Percentiles rank a stretch among this genome's conserved stretches.
Conservation (phyloP, 2,888 invertebrate species). For the Anticlea derivata region DNA sequence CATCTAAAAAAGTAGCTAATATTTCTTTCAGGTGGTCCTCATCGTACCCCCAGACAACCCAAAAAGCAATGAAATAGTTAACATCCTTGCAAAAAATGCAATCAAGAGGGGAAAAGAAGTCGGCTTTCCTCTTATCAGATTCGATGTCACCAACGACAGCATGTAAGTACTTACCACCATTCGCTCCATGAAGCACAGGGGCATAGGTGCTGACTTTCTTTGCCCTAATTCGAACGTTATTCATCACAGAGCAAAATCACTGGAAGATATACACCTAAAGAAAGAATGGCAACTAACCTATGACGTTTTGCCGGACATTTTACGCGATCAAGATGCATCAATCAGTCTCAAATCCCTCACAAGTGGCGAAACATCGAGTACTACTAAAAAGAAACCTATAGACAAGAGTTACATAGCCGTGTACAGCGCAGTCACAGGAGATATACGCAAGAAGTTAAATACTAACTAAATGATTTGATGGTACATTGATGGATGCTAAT, state of each 20-base stretch:
- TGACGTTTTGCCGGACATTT: conserved; percentile 50
- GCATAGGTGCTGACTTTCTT: not conserved
- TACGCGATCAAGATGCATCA: conserved; percentile 16
- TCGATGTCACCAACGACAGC: conserved; percentile 60
- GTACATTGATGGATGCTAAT: conserved; percentile 51
- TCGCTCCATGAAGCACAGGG: too few species aligned
- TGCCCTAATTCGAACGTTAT: not conserved
- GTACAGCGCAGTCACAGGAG: conserved; percentile 48
- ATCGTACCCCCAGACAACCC: conserved; percentile 59
- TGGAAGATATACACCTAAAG: conserved; percentile 59
- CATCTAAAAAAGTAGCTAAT: too few species aligned
- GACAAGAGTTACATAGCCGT: conserved; percentile 46
- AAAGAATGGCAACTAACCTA: conserved; percentile 70
- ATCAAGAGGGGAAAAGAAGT: conserved; percentile 65
- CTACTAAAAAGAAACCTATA: conserved; percentile 8
- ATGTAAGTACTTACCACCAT: conserved; percentile 51
- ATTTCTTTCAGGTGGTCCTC: conserved; percentile 58
- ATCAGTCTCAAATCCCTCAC: not conserved
- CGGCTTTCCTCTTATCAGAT: conserved; percentile 64
- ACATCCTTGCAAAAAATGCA: conserved; percentile 58
- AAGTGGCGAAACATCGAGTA: not conserved
- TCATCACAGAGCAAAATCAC: conserved; percentile 53
- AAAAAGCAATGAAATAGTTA: conserved; percentile 54
- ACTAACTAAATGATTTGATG: conserved; percentile 37
- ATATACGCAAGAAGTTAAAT: conserved; percentile 24